Conservation (phyloP, 2,797 vertebrate species). For the Centropyge bicolor region DNA sequence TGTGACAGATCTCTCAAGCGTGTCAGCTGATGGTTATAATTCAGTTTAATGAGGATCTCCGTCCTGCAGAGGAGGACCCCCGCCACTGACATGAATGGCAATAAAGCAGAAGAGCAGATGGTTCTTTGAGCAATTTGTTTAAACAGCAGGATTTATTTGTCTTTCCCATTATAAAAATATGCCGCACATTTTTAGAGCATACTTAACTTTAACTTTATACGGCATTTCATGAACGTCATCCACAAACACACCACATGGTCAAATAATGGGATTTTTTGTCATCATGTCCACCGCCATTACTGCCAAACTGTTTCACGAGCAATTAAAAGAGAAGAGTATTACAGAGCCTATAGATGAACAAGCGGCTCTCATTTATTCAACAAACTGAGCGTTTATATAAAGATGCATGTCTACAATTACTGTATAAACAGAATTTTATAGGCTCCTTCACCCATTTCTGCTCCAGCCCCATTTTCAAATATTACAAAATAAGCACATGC, state of each 20-base stretch:
- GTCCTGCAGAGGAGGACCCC: conserved; percentile 32
- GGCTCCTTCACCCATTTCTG: background rate
- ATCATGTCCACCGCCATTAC: background rate
- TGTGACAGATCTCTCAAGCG: conserved; percentile 44
- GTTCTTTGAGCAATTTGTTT: conserved; percentile 13
- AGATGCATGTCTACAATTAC: background rate
- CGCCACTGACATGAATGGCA: conserved; percentile 18
- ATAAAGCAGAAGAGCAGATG: conserved; percentile 29
- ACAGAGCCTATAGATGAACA: background rate
- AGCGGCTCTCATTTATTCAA: conserved; percentile 7
- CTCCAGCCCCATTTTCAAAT: background rate
- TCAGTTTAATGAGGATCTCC: conserved; percentile 55
- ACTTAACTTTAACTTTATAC: background rate
- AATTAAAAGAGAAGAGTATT: background rate
- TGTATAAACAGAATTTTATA: background rate
- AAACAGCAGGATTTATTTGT: background rate
- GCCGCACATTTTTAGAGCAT: background rate
- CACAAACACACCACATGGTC: background rate
- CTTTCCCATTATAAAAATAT: background rate
- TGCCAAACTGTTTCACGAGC: background rate
- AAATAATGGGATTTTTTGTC: background rate
- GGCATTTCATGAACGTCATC: background rate
- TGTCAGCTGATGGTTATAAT: conserved; percentile 55
- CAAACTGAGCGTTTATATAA: background rate
- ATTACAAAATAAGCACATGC: background rate